Evolutionary conservation across 2,888 invertebrate species (phyloP).

Genomic region (Chrysolina oricalcia): DNA sequence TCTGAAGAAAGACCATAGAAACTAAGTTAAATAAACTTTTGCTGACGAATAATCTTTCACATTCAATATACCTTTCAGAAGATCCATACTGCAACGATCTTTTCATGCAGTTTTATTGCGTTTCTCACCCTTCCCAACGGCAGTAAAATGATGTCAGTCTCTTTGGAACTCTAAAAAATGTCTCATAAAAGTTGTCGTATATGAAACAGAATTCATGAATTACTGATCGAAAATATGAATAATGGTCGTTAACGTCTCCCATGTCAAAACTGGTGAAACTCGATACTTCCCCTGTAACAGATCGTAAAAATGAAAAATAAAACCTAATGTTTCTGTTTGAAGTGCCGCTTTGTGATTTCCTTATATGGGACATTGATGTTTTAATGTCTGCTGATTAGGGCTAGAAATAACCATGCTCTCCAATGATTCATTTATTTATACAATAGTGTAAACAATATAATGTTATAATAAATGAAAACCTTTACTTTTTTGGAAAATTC

Average conservation of each 20-base stretch:
- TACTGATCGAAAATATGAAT: conserved; percentile 68
- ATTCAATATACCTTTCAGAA: not conserved
- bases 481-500: too few species aligned
- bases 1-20: too few species aligned
- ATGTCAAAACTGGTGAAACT: conserved; percentile 57
- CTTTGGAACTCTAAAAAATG: conserved; percentile 39
- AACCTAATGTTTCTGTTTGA: conserved; percentile 41
- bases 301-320: conserved; percentile 61
- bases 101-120: conserved; percentile 60
- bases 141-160: conserved; percentile 62
- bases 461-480: too few species aligned
- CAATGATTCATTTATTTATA: too few species aligned
- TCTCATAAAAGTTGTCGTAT: conserved; percentile 67
- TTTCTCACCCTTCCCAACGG: conserved; percentile 57
- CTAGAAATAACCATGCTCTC: not conserved
- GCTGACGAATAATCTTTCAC: not conserved
- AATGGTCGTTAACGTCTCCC: conserved; percentile 63
- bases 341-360: conserved; percentile 24
- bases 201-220: conserved; percentile 65
- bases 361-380: not conserved
- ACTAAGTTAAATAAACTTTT: not conserved
- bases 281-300: conserved; percentile 54
- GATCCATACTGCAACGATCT: conserved; percentile 51
- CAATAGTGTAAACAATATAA: too few species aligned
- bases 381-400: not conserved